Evolutionary conservation across 1,140 invertebrate species (phyloP), one percentile per base, ranked within the genome.

Genomic region (Onthophagus taurus): DNA sequence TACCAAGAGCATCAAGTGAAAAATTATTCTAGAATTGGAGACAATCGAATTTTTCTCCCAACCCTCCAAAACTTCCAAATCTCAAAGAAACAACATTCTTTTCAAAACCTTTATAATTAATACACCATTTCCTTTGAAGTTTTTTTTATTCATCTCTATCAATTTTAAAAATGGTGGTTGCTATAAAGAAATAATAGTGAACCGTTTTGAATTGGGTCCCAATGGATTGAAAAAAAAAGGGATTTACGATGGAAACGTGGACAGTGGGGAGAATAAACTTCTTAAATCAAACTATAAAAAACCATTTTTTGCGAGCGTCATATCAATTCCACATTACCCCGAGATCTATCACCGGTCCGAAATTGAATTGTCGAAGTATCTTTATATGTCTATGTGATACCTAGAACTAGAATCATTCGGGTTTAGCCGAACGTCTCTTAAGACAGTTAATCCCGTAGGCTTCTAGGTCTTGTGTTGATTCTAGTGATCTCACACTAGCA

Each of bases 321-420:
- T 50, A 51, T 57, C 52, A 52, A 54, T 49, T 54, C 54, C 48
- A 45, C 49, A 50, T 57, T 52, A 50, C 42, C 26, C 30, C 29
- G 18, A 55, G 46, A 54, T 57, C 55, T 49, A 57, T 57, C 49
- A 48, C 39, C 41, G 5, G 45, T 48, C 53, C 48, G 46, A 51
- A 57, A 57, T 57, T 57, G 50, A 57, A 57, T 54, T 57, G 50
- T 53, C 43, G 52, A 49, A 53, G 50, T 52, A 42, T 42, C 46
- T 47, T 41, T 41, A 21, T 44, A n/a, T n/a, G n/a, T n/a, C n/a
- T n/a, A n/a, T n/a, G n/a, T n/a, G n/a, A n/a, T n/a, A n/a, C n/a
- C n/a, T n/a, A n/a, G n/a, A n/a, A n/a, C n/a, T n/a, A n/a, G n/a
- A n/a, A n/a, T n/a, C n/a, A n/a, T n/a, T n/a, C n/a, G n/a, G n/a